These are phyloP conservation scores for Oceanites oceanicus DNA, from an alignment of 2,113 vertebrate genomes.

Conservation along the genomic window DNA sequence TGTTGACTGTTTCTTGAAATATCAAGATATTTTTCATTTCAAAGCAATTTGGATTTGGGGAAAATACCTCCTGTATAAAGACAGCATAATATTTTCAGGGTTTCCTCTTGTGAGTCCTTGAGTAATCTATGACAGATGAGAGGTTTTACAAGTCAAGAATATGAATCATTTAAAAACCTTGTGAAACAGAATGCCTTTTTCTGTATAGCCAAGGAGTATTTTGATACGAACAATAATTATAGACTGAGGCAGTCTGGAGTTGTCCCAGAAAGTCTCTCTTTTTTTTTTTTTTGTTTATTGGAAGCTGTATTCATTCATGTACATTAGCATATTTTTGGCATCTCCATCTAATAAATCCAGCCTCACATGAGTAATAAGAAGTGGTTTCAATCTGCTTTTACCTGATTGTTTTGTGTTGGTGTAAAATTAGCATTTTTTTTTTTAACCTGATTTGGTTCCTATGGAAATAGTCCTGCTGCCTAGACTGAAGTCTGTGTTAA, in stretches of 20 bases:
- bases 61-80: not conserved
- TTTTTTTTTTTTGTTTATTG: not conserved
- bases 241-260: not conserved
- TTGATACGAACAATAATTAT: conserved; percentile 8
- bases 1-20: not conserved
- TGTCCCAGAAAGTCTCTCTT: not conserved
- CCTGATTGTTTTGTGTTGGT: not conserved
- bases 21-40: not conserved
- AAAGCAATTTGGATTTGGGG: not conserved
- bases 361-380: not conserved
- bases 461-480: not conserved
- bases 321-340: not conserved
- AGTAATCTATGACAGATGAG: conserved; percentile 17
- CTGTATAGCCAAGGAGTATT: not conserved
- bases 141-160: conserved; percentile 18
- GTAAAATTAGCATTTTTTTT: not conserved
- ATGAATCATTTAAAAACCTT: not conserved
- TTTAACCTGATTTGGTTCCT: not conserved
- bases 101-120: not conserved
- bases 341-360: not conserved
- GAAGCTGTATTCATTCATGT: not conserved
- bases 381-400: not conserved
- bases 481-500: not conserved
- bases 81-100: not conserved
- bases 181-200: not conserved